Base-by-base conservation (phyloP, 2,797 vertebrate genomes). In the Mionectes olivaceus region DNA sequence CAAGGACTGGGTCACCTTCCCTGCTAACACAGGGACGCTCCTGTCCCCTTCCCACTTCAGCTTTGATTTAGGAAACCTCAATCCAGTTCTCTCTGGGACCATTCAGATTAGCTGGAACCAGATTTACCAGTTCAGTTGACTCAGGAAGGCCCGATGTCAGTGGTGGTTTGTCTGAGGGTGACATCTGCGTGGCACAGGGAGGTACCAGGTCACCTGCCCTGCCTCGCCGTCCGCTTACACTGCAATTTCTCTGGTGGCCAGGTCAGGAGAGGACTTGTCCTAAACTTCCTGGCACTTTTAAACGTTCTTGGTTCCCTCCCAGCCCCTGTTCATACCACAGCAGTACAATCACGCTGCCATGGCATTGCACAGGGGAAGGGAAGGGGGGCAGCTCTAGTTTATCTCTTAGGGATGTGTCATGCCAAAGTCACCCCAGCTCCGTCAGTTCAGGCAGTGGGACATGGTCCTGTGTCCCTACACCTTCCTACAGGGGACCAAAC, bases 331-430 rank as follows among this genome's bases (percentile, higher is more conserved):
- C 39, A 4, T 28, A 28, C 41, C 37, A 47, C 25, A 55, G 46
- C 56, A 67, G 44, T 60, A 32, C 70, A 50, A 49, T 32, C 47
- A 27, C 2, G 1, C 21, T 39, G 55, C 9, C 37, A 10, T 10
- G 44, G 37, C 33, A 11, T 25, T 33, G 33, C 18, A 37, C 30
- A 3, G 0, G 14, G 7, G 14, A 13, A 30, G 12, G 35, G 12
- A 65, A 43, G 1, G 0, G 41, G 15, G 30, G 10, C 61, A 83
- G 46, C 22, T 60, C 19, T 11, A 10, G 24, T 43, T 59, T 25
- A 50, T 18, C 47, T 60, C 17, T 55, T 53, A 18, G 59, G 50
- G n/a, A 24, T 0, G 0, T 35, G n/a, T 33, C 41, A 4, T 13
- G 7, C 55, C 55, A 2, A 33, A 78, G 52, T 3, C 33, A 21